A percentile compares a stretch with the other conserved stretches of the same genome.
Evolutionary conservation across 1,140 invertebrate genomes (phyloP).

Genomic region (Cataglyphis hispanica): DNA sequence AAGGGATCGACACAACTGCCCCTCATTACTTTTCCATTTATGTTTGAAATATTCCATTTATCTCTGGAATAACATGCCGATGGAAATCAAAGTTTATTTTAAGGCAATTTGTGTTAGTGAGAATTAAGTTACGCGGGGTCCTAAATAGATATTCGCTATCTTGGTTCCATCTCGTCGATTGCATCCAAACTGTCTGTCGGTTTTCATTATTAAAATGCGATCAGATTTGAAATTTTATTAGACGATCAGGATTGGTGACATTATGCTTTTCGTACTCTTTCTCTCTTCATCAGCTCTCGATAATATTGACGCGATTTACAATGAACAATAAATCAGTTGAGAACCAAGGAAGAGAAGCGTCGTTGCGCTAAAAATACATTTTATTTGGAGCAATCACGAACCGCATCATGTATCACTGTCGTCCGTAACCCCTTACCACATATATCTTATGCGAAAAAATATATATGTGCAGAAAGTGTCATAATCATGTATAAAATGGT

Average conservation of each 20-base stretch:
- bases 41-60: too few relatives aligned
- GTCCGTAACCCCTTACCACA: constrained; percentile 43
- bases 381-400: constrained; percentile 31
- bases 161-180: constrained; percentile 69
- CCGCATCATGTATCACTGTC: constrained; percentile 23
- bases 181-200: constrained; percentile 61
- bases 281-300: background rate
- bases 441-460: constrained; percentile 10
- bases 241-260: constrained; percentile 46
- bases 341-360: constrained; percentile 34
- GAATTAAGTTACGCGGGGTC: constrained; percentile 79
- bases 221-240: constrained; percentile 58
- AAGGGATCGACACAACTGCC: constrained; percentile 72
- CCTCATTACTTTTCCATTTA: constrained; percentile 77
- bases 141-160: constrained; percentile 68
- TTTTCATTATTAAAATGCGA: constrained; percentile 51
- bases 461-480: constrained; percentile 26
- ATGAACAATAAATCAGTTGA: constrained; percentile 65
- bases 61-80: constrained; percentile 66
- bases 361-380: background rate
- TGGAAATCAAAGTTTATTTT: constrained; percentile 75
- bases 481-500: constrained; percentile 20
- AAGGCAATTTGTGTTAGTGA: constrained; percentile 80
- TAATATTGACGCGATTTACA: constrained; percentile 62
- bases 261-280: background rate